Percentiles rank a stretch among this genome's conserved stretches.
phyloP scores from a whole-genome alignment of 2,888 invertebrate species.

The Tetragonisca angustula region DNA sequence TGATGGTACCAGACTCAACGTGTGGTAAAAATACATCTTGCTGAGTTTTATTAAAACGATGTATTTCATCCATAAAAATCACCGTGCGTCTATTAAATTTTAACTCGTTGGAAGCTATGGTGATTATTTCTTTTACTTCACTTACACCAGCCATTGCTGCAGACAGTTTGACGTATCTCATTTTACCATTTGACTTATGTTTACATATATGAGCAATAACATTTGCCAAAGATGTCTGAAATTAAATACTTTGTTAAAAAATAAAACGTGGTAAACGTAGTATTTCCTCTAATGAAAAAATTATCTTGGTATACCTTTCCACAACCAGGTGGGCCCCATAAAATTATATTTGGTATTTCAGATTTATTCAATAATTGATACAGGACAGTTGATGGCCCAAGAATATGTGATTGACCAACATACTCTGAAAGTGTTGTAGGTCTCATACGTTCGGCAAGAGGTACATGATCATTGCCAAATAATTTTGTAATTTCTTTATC shows the following conservation, averaged over 20 bases:
- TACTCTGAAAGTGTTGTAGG: constrained; percentile 88
- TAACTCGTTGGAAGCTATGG: constrained; percentile 89
- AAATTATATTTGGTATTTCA: constrained; percentile 91
- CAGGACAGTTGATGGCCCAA: constrained; percentile 88
- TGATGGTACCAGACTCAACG: constrained; percentile 92
- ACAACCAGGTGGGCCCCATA: constrained; percentile 95
- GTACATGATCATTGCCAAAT: constrained; percentile 79
- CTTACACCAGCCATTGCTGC: constrained; percentile 91
- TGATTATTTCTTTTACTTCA: constrained; percentile 91
- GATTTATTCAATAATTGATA: constrained; percentile 87
- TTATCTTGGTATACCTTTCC: constrained; percentile 87
- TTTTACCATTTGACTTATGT: constrained; percentile 83
- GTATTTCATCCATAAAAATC: constrained; percentile 94
- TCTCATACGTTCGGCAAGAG: constrained; percentile 90
- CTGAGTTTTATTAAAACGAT: constrained; percentile 93
- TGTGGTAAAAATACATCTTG: constrained; percentile 93
- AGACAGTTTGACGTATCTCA: constrained; percentile 90
- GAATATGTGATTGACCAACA: constrained; percentile 89
- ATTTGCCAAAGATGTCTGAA: constrained; percentile 91
- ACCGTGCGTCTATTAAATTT: constrained; percentile 90
- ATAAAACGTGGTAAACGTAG: constrained; percentile 7
- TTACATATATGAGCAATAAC: constrained; percentile 90
- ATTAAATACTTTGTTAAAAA: constrained; percentile 13
- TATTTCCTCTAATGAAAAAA: background rate
- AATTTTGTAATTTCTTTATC: constrained; percentile 52